Conservation (phyloP, 2,888 invertebrate species). For the Drosophila pseudotalamancana region DNA sequence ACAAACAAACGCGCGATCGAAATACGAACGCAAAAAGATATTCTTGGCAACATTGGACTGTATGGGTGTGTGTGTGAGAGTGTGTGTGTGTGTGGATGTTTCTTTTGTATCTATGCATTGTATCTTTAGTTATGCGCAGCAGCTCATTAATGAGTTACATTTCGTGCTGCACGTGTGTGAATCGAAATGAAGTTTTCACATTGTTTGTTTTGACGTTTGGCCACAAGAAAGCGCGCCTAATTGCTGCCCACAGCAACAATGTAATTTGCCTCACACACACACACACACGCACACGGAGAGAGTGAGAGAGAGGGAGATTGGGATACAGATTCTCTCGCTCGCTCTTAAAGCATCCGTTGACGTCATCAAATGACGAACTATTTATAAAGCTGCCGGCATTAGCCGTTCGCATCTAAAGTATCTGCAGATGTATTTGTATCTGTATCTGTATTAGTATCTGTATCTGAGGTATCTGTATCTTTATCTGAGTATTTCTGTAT, state of each 20-base stretch:
- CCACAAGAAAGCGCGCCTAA: conserved; percentile 54
- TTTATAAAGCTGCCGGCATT: conserved; percentile 73
- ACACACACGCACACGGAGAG: conserved; percentile 2
- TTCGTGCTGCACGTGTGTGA: conserved; percentile 39
- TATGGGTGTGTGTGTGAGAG: conserved; percentile 6
- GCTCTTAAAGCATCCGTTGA: conserved; percentile 45
- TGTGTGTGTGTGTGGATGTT: conserved; percentile 6
- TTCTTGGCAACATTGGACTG: conserved; percentile 63
- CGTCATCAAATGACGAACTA: conserved; percentile 67
- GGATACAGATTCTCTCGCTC: not conserved
- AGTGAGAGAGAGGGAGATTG: not conserved
- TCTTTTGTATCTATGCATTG: conserved; percentile 30
- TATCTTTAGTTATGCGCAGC: conserved; percentile 30
- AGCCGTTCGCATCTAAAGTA: conserved; percentile 47
- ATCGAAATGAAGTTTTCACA: conserved; percentile 64
- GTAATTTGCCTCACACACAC: conserved; percentile 38
- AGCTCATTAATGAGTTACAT: conserved; percentile 74
- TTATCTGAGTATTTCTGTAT: conserved; percentile 12
- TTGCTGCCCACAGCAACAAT: conserved; percentile 34
- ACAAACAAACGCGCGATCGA: conserved; percentile 75
- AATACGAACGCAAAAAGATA: conserved; percentile 74
- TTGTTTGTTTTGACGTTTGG: conserved; percentile 48
- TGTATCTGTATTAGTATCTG: not conserved
- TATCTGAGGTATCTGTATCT: too few species aligned
- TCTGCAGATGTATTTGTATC: conserved; percentile 6